Base-by-base conservation (phyloP, 1,140 invertebrate genomes). In the Drosophila setifemur region DNA sequence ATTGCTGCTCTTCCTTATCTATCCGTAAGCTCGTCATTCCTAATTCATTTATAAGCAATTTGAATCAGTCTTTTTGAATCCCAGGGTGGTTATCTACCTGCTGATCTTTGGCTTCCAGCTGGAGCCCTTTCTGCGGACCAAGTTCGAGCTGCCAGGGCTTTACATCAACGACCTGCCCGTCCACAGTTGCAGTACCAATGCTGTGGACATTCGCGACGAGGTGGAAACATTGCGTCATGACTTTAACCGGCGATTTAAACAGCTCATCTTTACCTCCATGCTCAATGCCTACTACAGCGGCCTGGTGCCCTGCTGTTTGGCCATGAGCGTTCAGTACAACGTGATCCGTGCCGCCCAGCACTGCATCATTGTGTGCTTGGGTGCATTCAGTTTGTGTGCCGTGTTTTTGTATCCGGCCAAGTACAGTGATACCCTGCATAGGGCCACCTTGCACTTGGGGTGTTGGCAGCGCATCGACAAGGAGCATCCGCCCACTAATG, bases 251-350 rank as follows among this genome's bases (percentile, higher is more conserved):
- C 91, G 97, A 40, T 93, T 98, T 70, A 98, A 97, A 91, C 95
- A 96, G 89, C 95, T 97, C 45, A 91, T 99, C 3, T 98, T 98
- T 86, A 96, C 96, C 79, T 97, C 97, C 1, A 93, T 97, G 33
- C 91, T 96, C 1, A 97, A 95, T 76, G 96, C 97, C 0, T 99
- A 98, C 89, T 97, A 98, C 90, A 94, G 96, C 70, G 95, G 95
- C 95, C 95, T 98, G 89, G 94, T 98, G 16, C 98, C 98, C 0
- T 95, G 97, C 78, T 95, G 95, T 82, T 97, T 98, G 93, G 95
- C 95, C 16, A 94, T 96, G 92, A 94, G 93, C 72, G 94, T 98
- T 16, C 95, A 97, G 79, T 98, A 97, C 89, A 96, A 98, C 91
- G 93, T 95, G 1, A 93, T 93, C 72, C 97, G 96, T 93, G 95